Percentiles rank a stretch among this genome's conserved stretches.
phyloP scores from a whole-genome alignment of 2,113 vertebrate genomes.

The Leptobrachium ailaonicum region DNA sequence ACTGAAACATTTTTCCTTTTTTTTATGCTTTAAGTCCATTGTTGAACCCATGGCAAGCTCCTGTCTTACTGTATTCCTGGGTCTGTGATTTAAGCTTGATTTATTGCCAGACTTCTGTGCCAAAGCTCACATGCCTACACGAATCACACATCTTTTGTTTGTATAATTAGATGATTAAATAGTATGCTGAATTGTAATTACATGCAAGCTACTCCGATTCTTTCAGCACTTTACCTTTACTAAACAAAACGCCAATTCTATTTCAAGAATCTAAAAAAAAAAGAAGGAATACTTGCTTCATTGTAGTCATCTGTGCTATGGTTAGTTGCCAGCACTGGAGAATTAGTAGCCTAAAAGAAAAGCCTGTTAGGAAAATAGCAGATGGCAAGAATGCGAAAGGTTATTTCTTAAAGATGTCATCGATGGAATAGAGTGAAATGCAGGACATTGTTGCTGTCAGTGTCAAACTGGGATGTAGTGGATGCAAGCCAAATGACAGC shows the following conservation, averaged over 20 bases:
- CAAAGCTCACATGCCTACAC: constrained; percentile 5
- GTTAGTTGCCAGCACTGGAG: constrained; percentile 38
- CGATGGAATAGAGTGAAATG: constrained; percentile 42
- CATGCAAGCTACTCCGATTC: not conserved
- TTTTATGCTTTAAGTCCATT: too few species aligned
- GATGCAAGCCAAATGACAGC: constrained; percentile 44
- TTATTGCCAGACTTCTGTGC: not conserved
- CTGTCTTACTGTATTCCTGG: not conserved
- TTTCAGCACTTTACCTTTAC: not conserved
- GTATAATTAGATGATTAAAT: constrained; percentile 28
- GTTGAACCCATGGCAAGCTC: not conserved
- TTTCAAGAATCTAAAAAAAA: not conserved
- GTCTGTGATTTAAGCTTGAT: constrained; percentile 8
- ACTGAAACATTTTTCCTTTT: too few species aligned
- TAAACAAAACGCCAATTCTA: not conserved
- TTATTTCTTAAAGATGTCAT: constrained; percentile 50
- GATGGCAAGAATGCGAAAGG: constrained; percentile 43
- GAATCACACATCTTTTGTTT: constrained; percentile 17
- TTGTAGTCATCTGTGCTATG: constrained; percentile 8
- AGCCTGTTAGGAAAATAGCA: constrained; percentile 21
- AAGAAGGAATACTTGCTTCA: not conserved
- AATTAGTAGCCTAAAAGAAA: constrained; percentile 40
- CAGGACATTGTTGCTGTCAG: constrained; percentile 50
- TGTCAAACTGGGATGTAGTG: constrained; percentile 44
- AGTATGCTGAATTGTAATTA: constrained; percentile 16